Percentiles rank a stretch among this genome's conserved stretches.
These are phyloP conservation scores for Strigamia crassipes DNA, from an alignment of 2,888 invertebrate species.

Conservation along the genomic window DNA sequence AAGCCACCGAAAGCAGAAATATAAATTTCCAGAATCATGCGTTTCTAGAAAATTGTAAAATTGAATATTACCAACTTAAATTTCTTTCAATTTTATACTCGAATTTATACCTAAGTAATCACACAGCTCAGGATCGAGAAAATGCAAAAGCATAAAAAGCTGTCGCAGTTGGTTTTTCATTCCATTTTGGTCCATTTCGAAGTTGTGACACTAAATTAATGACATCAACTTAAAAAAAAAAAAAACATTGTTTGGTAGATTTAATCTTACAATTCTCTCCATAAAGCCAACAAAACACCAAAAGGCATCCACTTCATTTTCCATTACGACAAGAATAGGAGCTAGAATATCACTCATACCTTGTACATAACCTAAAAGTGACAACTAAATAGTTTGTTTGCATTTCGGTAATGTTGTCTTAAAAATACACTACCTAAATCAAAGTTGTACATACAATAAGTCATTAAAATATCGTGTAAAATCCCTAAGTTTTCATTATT, in stretches of 20 bases:
- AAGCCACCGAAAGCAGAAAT: slow-evolving; percentile 98
- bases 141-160: slow-evolving; percentile 77
- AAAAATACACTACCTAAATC: slow-evolving; percentile 71
- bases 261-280: slow-evolving; percentile 80
- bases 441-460: slow-evolving; percentile 98
- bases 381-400: slow-evolving; percentile 43
- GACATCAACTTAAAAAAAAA: not conserved
- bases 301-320: slow-evolving; percentile 94
- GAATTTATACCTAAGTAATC: slow-evolving; percentile 70
- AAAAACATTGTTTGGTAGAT: not conserved
- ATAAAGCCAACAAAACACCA: slow-evolving; percentile 99
- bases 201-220: slow-evolving; percentile 74
- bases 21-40: slow-evolving; percentile 94
- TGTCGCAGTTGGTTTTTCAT: slow-evolving; percentile 92
- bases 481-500: slow-evolving; percentile 84
- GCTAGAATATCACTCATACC: slow-evolving; percentile 98
- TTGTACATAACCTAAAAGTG: slow-evolving; percentile 67
- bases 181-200: slow-evolving; percentile 94
- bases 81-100: too few relatives aligned
- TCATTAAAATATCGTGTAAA: slow-evolving; percentile 92
- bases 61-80: too few relatives aligned
- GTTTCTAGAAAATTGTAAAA: slow-evolving; percentile 64
- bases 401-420: not conserved
- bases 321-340: slow-evolving; percentile 84
- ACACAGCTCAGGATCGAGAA: slow-evolving; percentile 82